Conservation (phyloP, 1,140 invertebrate genomes). For the Conopomorpha cramerella region DNA sequence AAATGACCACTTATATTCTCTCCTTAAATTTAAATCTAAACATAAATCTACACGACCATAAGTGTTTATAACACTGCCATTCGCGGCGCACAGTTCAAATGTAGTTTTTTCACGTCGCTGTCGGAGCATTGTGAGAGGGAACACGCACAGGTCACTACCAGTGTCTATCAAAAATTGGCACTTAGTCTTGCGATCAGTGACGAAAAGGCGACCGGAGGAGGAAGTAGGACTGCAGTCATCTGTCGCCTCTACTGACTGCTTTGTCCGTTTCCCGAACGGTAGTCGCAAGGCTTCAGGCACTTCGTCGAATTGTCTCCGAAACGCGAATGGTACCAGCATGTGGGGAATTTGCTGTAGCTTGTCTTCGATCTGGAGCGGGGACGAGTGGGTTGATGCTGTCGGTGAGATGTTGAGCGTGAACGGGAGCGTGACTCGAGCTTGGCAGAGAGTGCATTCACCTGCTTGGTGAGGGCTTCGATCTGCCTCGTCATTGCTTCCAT, state of each 20-base stretch:
- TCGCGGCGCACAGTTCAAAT: background rate
- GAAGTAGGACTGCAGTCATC: too few species aligned
- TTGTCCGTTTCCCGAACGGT: background rate
- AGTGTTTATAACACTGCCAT: background rate
- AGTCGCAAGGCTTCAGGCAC: background rate
- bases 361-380: background rate
- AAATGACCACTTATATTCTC: background rate
- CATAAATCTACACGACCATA: background rate
- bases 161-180: background rate
- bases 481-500: background rate
- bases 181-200: background rate
- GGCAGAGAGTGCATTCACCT: background rate
- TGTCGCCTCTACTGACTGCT: background rate
- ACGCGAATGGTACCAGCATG: background rate
- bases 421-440: background rate
- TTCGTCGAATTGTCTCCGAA: background rate
- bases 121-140: background rate
- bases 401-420: too few species aligned
- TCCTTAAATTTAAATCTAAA: too few species aligned
- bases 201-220: background rate
- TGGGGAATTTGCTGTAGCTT: background rate
- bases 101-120: background rate
- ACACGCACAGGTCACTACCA: too few species aligned
- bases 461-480: background rate
- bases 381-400: too few species aligned